phyloP scores from a whole-genome alignment of 1,140 invertebrate species.

The Drosophila orosa region DNA sequence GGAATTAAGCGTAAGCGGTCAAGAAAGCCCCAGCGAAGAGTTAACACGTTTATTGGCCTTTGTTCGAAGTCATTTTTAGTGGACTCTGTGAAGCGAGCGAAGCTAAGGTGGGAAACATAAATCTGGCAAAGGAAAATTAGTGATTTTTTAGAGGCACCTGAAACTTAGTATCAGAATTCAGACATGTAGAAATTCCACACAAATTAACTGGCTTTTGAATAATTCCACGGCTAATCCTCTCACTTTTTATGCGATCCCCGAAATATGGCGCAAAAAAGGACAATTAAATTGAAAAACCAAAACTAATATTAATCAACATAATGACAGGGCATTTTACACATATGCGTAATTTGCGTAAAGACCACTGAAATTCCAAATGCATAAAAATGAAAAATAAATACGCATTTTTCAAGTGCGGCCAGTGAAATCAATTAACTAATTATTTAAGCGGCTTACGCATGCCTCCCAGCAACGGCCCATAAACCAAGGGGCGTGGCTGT shows the following conservation, averaged over 20 bases:
- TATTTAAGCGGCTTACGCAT: slow-evolving; percentile 65
- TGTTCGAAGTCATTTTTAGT: not conserved
- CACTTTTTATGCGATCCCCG: not conserved
- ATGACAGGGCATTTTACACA: slow-evolving; percentile 25
- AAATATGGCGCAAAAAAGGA: slow-evolving; percentile 18
- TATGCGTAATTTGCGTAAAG: slow-evolving; percentile 22
- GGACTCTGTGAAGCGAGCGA: not conserved
- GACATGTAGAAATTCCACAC: not conserved
- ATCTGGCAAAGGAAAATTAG: not conserved
- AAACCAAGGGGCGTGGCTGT: slow-evolving; percentile 23
- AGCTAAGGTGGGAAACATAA: slow-evolving; percentile 6
- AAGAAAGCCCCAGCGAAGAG: slow-evolving; percentile 6
- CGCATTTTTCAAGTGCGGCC: slow-evolving; percentile 30
- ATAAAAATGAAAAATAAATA: slow-evolving; percentile 11
- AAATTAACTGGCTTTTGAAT: slow-evolving; percentile 11
- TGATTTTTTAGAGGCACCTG: not conserved
- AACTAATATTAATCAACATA: slow-evolving; percentile 32
- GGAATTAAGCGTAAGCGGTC: slow-evolving; percentile 46
- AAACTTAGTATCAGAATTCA: not conserved
- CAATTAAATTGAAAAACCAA: slow-evolving; percentile 25
- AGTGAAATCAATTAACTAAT: slow-evolving; percentile 70
- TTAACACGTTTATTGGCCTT: slow-evolving; percentile 33
- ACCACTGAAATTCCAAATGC: slow-evolving; percentile 15
- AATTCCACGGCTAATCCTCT: not conserved
- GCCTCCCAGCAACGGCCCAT: slow-evolving; percentile 29